Percentiles rank a stretch among this genome's conserved stretches.
Evolutionary conservation across 2,113 vertebrate genomes (phyloP).

Genomic region (Burhinus oedicnemus): DNA sequence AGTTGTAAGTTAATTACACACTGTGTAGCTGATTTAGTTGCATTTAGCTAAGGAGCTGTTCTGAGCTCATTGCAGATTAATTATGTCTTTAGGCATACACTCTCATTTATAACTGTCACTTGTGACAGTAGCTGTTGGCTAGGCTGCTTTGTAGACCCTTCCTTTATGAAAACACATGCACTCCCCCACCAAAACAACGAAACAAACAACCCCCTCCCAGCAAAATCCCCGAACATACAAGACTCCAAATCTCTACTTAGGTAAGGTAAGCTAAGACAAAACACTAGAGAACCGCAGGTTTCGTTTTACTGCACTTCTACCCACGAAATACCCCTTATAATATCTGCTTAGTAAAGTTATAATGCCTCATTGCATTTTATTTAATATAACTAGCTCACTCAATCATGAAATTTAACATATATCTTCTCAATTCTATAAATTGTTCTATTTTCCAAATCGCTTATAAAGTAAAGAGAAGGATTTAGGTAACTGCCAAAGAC

Average conservation of each 20-base stretch:
- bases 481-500: neutral
- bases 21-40: constrained; percentile 72
- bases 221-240: neutral
- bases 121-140: neutral
- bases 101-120: constrained; percentile 63
- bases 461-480: neutral
- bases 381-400: neutral
- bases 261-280: neutral
- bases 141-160: neutral
- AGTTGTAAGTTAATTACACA: constrained; percentile 75
- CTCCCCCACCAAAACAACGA: neutral
- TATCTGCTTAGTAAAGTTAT: neutral
- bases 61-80: constrained; percentile 62
- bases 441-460: neutral
- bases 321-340: neutral
- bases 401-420: neutral
- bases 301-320: neutral
- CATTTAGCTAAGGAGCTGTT: constrained; percentile 73
- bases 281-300: neutral
- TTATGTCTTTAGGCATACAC: constrained; percentile 65
- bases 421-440: neutral
- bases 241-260: neutral
- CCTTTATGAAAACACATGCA: neutral
- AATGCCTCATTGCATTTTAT: neutral
- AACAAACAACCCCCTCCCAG: rapidly evolving